Base-by-base conservation (phyloP, 1,140 invertebrate genomes). In the Semibalanus balanoides region DNA sequence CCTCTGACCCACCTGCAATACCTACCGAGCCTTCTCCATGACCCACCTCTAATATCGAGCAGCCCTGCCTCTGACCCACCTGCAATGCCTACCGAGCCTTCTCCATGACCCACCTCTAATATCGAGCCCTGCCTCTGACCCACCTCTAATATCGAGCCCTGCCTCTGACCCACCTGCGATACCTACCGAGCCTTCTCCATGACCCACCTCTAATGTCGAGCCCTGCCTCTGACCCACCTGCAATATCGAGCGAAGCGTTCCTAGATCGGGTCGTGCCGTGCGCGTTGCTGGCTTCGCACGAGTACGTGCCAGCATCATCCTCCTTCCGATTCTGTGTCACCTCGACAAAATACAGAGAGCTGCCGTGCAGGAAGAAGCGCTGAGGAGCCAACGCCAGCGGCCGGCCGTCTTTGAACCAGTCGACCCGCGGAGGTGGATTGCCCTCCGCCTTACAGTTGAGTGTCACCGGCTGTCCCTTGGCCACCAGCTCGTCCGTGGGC, bases 211-310 rank as follows among this genome's bases (percentile, higher is more conserved):
- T n/a, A n/a, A n/a, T n/a, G n/a, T n/a, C n/a, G n/a, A n/a, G n/a
- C n/a, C n/a, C n/a, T n/a, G n/a, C n/a, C n/a, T n/a, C n/a, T n/a
- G 51, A 82, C 83, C 82, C 77, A 85, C 84, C 80, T 43, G 85
- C 85, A 22, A 86, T 82, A 79, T 83, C 80, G 0, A 87, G 79
- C 3, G 85, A 83, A 43, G 85, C 85, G 79, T 86, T 86, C 40
- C 81, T 76, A 76, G 83, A 84, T 76, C 82, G 80, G 35, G 82
- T 84, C 30, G 83, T 83, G 35, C 85, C 85, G 31, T 82, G 81
- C 35, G 81, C 79, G 79, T 86, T 86, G 0, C 82, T 82, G 19
- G 85, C 86, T 75, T 84, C 83, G 78, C 86, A 87, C 80, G 84
- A 87, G 78, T 87, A 87, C 0, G 79, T 81, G 9, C 84, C 84